These are phyloP conservation scores for Drosophila multiciliata DNA, from an alignment of 2,888 invertebrate species.

Conservation along the genomic window DNA sequence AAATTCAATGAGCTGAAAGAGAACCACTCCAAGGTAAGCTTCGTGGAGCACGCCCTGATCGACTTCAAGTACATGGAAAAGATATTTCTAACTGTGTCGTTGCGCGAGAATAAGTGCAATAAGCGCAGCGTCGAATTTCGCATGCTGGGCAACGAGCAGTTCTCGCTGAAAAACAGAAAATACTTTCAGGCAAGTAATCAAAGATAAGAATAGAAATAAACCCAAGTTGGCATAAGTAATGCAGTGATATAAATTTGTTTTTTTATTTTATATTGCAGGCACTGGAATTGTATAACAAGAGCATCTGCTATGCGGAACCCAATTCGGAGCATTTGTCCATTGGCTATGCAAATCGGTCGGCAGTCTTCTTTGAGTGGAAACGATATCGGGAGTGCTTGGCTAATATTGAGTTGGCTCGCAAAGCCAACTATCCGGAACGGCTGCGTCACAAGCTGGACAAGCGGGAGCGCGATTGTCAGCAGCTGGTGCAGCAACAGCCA, in stretches of 20 bases:
- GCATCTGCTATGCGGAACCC: slow-evolving; percentile 87
- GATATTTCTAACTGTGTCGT: slow-evolving; percentile 79
- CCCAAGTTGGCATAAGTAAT: neutral
- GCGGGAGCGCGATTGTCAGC: slow-evolving; percentile 86
- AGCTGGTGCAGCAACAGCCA: slow-evolving; percentile 72
- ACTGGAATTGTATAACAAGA: slow-evolving; percentile 85
- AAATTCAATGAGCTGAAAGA: slow-evolving; percentile 83
- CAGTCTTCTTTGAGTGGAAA: slow-evolving; percentile 88
- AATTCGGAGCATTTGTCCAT: slow-evolving; percentile 87
- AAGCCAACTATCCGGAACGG: slow-evolving; percentile 87
- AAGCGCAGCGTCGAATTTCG: slow-evolving; percentile 86
- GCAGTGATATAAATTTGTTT: neutral
- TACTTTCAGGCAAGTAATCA: slow-evolving; percentile 83
- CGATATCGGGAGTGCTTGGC: slow-evolving; percentile 88
- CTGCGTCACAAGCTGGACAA: slow-evolving; percentile 87
- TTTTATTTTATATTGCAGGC: slow-evolving; percentile 77
- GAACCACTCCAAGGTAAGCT: slow-evolving; percentile 83
- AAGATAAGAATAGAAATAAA: neutral
- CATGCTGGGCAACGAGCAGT: slow-evolving; percentile 87
- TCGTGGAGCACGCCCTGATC: slow-evolving; percentile 82
- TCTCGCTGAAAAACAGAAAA: slow-evolving; percentile 85
- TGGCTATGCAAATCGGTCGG: slow-evolving; percentile 91
- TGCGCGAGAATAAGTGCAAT: slow-evolving; percentile 85
- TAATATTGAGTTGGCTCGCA: slow-evolving; percentile 89
- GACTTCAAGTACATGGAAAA: slow-evolving; percentile 84